Evolutionary conservation across 2,113 vertebrate species (phyloP).

Genomic region (Neogobius melanostomus): DNA sequence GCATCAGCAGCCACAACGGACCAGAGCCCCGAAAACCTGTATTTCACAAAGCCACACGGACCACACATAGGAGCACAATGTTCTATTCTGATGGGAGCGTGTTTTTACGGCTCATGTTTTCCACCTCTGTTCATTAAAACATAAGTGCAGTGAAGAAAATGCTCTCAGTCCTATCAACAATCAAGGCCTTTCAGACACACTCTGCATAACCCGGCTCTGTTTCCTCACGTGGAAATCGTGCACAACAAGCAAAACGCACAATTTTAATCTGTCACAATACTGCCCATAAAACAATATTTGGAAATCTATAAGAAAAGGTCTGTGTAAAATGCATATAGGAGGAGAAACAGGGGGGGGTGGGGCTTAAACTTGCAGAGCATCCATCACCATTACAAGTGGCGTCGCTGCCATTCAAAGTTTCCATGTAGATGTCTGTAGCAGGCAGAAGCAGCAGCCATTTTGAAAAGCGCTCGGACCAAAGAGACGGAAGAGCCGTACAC

Average conservation of each 20-base stretch:
- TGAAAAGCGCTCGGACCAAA: conserved; percentile 64
- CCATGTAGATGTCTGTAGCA: conserved; percentile 63
- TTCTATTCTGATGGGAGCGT: conserved; percentile 21
- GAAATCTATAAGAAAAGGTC: conserved; percentile 45
- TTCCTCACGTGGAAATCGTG: background rate
- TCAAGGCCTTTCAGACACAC: background rate
- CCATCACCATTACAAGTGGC: conserved; percentile 41
- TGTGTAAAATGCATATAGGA: conserved; percentile 23
- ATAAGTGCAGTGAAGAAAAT: conserved; percentile 32
- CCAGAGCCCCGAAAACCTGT: conserved; percentile 67
- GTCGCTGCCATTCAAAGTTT: conserved; percentile 73
- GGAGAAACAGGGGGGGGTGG: no score
- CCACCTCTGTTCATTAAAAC: conserved; percentile 25
- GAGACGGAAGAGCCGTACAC: conserved; percentile 59
- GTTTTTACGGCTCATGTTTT: conserved; percentile 35
- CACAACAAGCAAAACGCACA: conserved; percentile 13
- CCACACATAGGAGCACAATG: conserved; percentile 39
- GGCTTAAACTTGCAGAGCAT: conserved; percentile 19
- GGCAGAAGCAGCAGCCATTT: conserved; percentile 71
- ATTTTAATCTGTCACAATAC: conserved; percentile 12
- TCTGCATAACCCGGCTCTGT: background rate
- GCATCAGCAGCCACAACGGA: conserved; percentile 64
- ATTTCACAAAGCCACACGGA: conserved; percentile 51
- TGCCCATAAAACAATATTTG: conserved; percentile 23
- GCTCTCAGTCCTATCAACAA: conserved; percentile 15